Evolutionary conservation across 2,113 vertebrate species (phyloP), one percentile per base, ranked within the genome.

Genomic region (Protomyctophum bolini): DNA sequence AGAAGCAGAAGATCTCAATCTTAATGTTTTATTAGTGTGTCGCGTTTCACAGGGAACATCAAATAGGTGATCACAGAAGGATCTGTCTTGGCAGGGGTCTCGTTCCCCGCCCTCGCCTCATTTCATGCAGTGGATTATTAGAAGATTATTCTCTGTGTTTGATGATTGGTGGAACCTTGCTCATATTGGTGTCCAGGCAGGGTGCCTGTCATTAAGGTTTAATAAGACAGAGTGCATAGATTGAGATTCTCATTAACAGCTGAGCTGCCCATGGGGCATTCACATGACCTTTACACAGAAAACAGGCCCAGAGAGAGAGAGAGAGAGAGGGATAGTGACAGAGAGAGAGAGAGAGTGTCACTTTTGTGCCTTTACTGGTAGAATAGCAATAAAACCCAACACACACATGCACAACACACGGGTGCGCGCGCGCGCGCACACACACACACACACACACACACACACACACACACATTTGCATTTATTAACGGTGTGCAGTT

Each of bases 141-240:
- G 65, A 77, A 87, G 33, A 41, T 41, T 33, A 3, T 86, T 86
- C 82, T 77, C 81, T 84, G 49, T 85, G 83, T 86, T 41, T 76
- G 85, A 81, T 82, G 86, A 86, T 77, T 89, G 82, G 85, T 80
- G 80, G 59, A 81, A 58, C 54, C 68, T 61, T 12, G 58, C 79
- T 80, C 69, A n/a, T 80, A 80, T 76, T 77, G 86, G 77, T 76
- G 82, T 77, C 80, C 63, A 85, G 76, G 75, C 85, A 88, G 87
- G 87, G 87, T 89, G 80, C 75, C 72, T 71, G 75, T 72, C 87
- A 89, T 92, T 89, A 92, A 91, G 82, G 60, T 89, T 93, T 92
- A 87, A 92, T 89, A 88, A 82, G 82, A 76, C 77, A 76, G 80
- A 72, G 68, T 82, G 77, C 80, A 84, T 82, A 82, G 76, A 86